Conservation (phyloP, 2,797 vertebrate species). For the Poecilia velifera region DNA sequence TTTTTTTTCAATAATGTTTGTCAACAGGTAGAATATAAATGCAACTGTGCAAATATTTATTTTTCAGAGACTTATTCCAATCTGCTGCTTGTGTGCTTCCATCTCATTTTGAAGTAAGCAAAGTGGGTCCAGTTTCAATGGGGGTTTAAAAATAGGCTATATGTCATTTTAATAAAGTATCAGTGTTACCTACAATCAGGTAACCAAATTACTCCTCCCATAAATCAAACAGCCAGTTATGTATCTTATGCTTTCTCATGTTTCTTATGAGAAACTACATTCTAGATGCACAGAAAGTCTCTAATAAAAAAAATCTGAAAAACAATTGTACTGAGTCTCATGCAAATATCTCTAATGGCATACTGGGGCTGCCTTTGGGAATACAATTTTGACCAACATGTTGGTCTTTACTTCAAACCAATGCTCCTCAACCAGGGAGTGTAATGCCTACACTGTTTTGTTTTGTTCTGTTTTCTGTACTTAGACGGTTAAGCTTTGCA, state of each 20-base stretch:
- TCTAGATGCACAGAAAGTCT: not conserved
- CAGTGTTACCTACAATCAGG: constrained; percentile 20
- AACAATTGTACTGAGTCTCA: not conserved
- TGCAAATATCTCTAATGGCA: not conserved
- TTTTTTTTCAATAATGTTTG: not conserved
- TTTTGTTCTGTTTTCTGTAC: not conserved
- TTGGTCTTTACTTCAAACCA: not conserved
- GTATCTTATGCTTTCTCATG: constrained; percentile 17
- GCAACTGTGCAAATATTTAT: constrained; percentile 28
- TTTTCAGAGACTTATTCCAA: constrained; percentile 16
- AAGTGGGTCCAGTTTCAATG: constrained; percentile 50
- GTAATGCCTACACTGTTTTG: not conserved
- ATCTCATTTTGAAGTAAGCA: constrained; percentile 32
- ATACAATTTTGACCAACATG: not conserved
- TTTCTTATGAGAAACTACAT: constrained; percentile 9
- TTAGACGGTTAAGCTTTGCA: not conserved
- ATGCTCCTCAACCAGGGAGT: not conserved
- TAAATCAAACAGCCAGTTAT: constrained; percentile 26
- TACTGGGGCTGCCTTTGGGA: not conserved
- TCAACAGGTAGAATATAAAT: not conserved
- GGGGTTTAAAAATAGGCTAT: constrained; percentile 39
- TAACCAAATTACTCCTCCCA: constrained; percentile 16
- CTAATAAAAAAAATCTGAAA: not conserved
- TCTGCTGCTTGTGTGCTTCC: constrained; percentile 39
- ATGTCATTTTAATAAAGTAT: constrained; percentile 44